Percentiles rank a stretch among this genome's conserved stretches.
phyloP scores from a whole-genome alignment of 2,113 vertebrate species.

The Sturnira hondurensis region DNA sequence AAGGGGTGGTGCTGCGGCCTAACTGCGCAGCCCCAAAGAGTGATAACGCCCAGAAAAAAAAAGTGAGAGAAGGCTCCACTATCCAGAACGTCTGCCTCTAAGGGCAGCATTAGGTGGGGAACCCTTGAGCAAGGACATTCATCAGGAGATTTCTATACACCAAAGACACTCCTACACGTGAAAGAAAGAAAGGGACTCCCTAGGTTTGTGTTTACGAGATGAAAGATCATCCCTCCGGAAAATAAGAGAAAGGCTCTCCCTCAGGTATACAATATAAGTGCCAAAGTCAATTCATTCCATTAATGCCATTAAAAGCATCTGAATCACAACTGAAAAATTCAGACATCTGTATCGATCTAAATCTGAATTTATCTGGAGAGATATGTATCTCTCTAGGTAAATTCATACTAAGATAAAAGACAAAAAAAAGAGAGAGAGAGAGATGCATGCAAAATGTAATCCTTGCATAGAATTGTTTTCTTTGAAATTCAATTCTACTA shows the following conservation, averaged over 20 bases:
- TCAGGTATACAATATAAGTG: background rate
- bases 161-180: background rate
- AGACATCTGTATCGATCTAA: background rate
- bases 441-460: background rate
- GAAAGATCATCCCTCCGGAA: constrained; percentile 47
- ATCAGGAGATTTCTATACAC: background rate
- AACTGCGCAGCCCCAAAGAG: background rate
- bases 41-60: background rate
- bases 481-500: background rate
- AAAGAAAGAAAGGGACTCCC: background rate
- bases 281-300: constrained; percentile 25
- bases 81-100: background rate
- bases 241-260: constrained; percentile 22
- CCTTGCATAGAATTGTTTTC: background rate
- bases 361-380: too few relatives aligned
- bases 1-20: background rate
- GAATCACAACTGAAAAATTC: constrained; percentile 10
- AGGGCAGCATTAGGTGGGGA: background rate
- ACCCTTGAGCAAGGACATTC: background rate
- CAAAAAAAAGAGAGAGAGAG: background rate
- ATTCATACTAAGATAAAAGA: background rate
- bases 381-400: background rate
- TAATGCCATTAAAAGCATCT: constrained; percentile 32
- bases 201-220: constrained; percentile 57
- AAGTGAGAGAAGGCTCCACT: background rate